Base-by-base conservation (phyloP, 2,797 vertebrate species). In the Corythornis leucogaster region DNA sequence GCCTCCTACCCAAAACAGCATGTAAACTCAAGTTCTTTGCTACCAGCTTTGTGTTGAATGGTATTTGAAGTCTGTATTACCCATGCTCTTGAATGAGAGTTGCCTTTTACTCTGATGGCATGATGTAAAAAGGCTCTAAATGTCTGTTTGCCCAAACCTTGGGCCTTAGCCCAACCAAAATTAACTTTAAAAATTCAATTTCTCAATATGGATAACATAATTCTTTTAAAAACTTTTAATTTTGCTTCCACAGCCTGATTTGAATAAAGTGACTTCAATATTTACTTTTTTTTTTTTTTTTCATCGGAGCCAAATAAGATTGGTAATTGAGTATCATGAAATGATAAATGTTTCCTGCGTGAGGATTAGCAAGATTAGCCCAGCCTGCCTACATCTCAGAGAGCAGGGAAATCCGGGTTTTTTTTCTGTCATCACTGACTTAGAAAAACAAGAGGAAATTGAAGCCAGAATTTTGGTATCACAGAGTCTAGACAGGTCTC, bases 401-500 rank as follows among this genome's bases (percentile, higher is more conserved):
- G 11, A 64, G 12, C 15, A 17, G 3, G 14, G 53, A 82, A 61
- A 68, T 31, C 17, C 25, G 22, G 8, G 8, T 5, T 20, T 1
- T 1, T 75, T 68, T 67, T 7, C 26, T 80, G 30, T 50, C 46
- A 35, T 71, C 51, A 15, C 30, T 62, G 74, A 76, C 70, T 89
- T 68, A 46, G 42, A 78, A 87, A 81, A 91, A 87, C 54, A 68
- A 59, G 73, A 93, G 53, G 55, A 92, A 80, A 90, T 40, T 55
- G 59, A 80, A 93, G 50, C 7, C 43, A 84, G 80, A 48, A 66
- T 78, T 92, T 64, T 77, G 48, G 6, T 71, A 31, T 79, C 79
- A 22, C 38, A 63, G 38, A 80, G 55, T 71, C 77, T 80, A 84
- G 89, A 71, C n/a, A 82, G 75, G 33, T 71, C 45, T 87, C 28